A percentile compares a stretch with the other conserved stretches of the same genome.
phyloP scores from a whole-genome alignment of 2,797 vertebrate genomes.

The Onychomys torridus region DNA sequence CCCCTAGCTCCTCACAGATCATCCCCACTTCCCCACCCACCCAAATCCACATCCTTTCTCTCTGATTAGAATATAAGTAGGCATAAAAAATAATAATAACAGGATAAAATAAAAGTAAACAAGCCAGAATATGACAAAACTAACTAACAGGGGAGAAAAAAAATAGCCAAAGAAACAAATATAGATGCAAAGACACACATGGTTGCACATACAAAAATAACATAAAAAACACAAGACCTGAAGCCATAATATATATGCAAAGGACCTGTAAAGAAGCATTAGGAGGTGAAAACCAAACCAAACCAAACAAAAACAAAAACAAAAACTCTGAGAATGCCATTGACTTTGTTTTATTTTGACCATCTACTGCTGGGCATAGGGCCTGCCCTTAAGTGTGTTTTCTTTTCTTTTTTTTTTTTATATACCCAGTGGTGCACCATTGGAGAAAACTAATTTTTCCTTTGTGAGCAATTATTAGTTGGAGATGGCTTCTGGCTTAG shows the following conservation, averaged over 20 bases:
- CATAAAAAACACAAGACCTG: not conserved
- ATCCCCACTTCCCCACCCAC: not conserved
- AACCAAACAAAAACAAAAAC: not conserved
- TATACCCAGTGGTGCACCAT: not conserved
- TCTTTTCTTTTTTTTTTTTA: too few relatives aligned
- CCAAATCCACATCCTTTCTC: not conserved
- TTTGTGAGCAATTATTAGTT: not conserved
- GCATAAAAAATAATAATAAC: not conserved
- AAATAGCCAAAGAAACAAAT: too few relatives aligned
- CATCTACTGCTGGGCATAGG: not conserved
- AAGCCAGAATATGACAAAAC: not conserved
- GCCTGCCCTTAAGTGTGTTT: not conserved
- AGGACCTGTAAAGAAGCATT: not conserved
- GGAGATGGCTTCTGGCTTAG: not conserved
- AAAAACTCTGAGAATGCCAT: not conserved
- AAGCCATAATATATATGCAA: not conserved
- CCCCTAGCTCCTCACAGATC: not conserved
- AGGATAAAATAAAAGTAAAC: not conserved
- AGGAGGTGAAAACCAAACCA: not conserved
- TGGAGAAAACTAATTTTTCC: not conserved
- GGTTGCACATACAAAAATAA: not conserved
- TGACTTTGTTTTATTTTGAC: not conserved
- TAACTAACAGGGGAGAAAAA: not conserved
- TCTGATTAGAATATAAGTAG: not conserved
- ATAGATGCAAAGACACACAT: too few relatives aligned